A percentile compares a stretch with the other conserved stretches of the same genome.
Evolutionary conservation across 2,888 invertebrate species (phyloP).

Genomic region (Drosophila sordidula): DNA sequence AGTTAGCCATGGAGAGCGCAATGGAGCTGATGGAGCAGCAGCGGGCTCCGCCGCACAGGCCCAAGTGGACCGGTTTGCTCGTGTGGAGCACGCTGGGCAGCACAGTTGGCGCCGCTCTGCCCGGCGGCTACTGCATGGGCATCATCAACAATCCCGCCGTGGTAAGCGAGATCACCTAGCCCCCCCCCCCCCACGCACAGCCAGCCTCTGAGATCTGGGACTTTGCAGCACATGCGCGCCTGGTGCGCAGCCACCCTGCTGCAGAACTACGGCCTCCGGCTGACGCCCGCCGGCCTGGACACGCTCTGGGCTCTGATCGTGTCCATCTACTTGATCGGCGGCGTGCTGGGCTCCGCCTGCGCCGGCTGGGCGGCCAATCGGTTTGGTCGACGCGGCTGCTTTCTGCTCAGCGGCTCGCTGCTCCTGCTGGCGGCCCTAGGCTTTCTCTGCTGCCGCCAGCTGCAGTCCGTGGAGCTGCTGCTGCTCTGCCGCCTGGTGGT

Average conservation of each 20-base stretch:
- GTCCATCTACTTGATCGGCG: conserved; percentile 94
- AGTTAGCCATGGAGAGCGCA: conserved; percentile 24
- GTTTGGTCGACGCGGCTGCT: conserved; percentile 86
- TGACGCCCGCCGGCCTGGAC: conserved; percentile 86
- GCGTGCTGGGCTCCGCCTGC: conserved; percentile 92
- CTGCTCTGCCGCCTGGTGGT: conserved; percentile 91
- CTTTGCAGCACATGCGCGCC: conserved; percentile 86
- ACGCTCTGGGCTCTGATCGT: conserved; percentile 93
- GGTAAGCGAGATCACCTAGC: conserved; percentile 86
- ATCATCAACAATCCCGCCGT: conserved; percentile 92
- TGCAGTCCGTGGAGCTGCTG: conserved; percentile 91
- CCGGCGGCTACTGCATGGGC: conserved; percentile 93
- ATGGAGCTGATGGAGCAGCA: conserved; percentile 8
- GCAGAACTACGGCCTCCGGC: conserved; percentile 86
- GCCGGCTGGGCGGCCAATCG: conserved; percentile 91
- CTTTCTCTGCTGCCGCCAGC: conserved; percentile 88
- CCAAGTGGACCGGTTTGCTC: conserved; percentile 47
- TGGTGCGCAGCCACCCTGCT: conserved; percentile 90
- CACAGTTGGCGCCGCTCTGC: conserved; percentile 88
- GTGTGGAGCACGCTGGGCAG: conserved; percentile 56
- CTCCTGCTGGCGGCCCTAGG: conserved; percentile 83
- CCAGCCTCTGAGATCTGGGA: neutral
- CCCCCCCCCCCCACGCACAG: neutral
- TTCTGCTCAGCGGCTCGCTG: conserved; percentile 48
- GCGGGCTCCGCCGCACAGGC: neutral